phyloP scores from a whole-genome alignment of 2,113 vertebrate genomes.

The Stigmatopora nigra region DNA sequence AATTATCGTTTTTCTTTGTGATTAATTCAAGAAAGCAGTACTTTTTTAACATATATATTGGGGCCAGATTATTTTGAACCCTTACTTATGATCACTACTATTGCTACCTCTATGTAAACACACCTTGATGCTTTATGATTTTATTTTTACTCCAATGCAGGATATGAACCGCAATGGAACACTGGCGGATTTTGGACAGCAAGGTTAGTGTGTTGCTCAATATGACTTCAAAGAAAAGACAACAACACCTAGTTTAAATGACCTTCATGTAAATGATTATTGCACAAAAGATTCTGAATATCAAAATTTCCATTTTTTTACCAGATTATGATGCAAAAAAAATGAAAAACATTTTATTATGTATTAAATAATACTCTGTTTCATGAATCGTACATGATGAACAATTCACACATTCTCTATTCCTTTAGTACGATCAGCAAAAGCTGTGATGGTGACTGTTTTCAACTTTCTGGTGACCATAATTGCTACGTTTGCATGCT shows the following conservation, averaged over 20 bases:
- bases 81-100: not conserved
- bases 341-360: not conserved
- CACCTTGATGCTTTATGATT: not conserved
- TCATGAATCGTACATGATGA: not conserved
- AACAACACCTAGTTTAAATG: not conserved
- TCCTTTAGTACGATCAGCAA: conserved; percentile 79
- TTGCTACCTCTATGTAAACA: not conserved
- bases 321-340: not conserved
- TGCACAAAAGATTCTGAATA: not conserved
- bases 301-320: not conserved
- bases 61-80: not conserved
- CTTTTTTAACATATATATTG: not conserved
- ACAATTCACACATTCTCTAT: conserved; percentile 3
- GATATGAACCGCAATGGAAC: conserved; percentile 66
- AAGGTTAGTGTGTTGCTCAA: conserved; percentile 69
- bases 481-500: conserved; percentile 82
- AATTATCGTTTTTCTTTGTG: too few species aligned
- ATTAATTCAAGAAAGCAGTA: too few species aligned
- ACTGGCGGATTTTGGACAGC: conserved; percentile 79
- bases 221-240: not conserved
- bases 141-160: conserved; percentile 46
- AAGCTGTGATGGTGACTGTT: conserved; percentile 79
- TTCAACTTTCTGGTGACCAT: conserved; percentile 95
- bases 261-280: not conserved
- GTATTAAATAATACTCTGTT: not conserved